phyloP scores from a whole-genome alignment of 2,888 invertebrate genomes.

The Macaria liturata region DNA sequence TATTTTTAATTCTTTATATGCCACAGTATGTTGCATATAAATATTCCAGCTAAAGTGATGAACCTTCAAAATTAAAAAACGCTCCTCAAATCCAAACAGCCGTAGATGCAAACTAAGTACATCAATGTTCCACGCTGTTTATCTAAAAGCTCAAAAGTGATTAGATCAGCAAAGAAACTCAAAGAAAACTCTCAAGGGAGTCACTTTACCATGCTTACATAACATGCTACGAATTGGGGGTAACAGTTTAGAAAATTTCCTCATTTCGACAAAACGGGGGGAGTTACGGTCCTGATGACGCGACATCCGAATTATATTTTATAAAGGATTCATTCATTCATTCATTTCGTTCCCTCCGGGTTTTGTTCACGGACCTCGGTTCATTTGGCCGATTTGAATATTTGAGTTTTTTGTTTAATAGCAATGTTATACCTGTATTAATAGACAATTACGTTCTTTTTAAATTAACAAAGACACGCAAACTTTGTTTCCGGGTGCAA shows the following conservation, averaged over 20 bases:
- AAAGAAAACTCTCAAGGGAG: slow-evolving; percentile 31
- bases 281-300: slow-evolving; percentile 43
- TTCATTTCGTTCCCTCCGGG: slow-evolving; percentile 13
- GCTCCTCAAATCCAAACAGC: no score
- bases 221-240: slow-evolving; percentile 49
- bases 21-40: no score
- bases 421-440: not conserved
- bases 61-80: no score
- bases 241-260: slow-evolving; percentile 49
- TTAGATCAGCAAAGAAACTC: slow-evolving; percentile 30
- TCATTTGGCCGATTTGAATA: slow-evolving; percentile 20
- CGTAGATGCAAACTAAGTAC: slow-evolving; percentile 5
- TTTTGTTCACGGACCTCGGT: slow-evolving; percentile 27
- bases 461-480: no score
- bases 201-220: slow-evolving; percentile 34
- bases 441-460: not conserved
- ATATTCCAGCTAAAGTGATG: no score
- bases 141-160: slow-evolving; percentile 20
- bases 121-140: slow-evolving; percentile 15
- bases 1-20: no score
- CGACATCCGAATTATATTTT: slow-evolving; percentile 46
- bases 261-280: slow-evolving; percentile 48
- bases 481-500: no score
- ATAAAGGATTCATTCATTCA: slow-evolving; percentile 40
- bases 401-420: slow-evolving; percentile 1